Evolutionary conservation across 1,140 invertebrate genomes (phyloP), one percentile per base, ranked within the genome.

Genomic region (Drosophila hydei): DNA sequence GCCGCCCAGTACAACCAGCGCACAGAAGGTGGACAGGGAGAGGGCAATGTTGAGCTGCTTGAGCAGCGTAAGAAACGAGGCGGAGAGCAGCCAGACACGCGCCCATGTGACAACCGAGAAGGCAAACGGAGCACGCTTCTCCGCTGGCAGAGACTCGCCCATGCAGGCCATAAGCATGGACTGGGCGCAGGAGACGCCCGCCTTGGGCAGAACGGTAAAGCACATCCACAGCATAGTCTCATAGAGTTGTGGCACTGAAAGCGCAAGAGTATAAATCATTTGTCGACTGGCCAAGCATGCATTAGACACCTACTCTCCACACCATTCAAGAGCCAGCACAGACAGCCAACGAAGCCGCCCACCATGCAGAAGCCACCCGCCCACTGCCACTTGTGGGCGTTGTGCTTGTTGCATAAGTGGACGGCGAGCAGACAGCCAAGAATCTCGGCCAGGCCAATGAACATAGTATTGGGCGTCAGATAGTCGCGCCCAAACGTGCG

Each of bases 401-500:
- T 43, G 7, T 69, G 75, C 7, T 30, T 52, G 12, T 68, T 72
- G 11, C 62, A 76, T 18, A 87, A 18, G 54, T 79, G 70, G 12
- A 92, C n/a, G 11, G 79, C 89, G 33, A 91, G 42, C 12, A 90
- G 69, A 6, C 89, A 90, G 42, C 90, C 91, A n/a, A 88, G 16
- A 19, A 91, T 78, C 67, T 91, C 90, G 18, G 79, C 80, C 16
- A 92, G 36, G 2, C 79, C 92, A 60, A 91, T 90, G 54, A 76
- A 75, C 14, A 92, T 76, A 2, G 91, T 92, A 21, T 90, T 92
- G 8, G 81, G 60, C 14, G 79, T 60, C 12, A 92, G 60, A 77
- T 91, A 87, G 36, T 90, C 75, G 40, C 91, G 71, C 4, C 92
- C 92, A 69, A 92, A 92, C 25, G 91, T 88, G 47, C 92, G 87